Base-by-base conservation (phyloP, 2,888 invertebrate species). In the Stenolophus ochropezus region DNA sequence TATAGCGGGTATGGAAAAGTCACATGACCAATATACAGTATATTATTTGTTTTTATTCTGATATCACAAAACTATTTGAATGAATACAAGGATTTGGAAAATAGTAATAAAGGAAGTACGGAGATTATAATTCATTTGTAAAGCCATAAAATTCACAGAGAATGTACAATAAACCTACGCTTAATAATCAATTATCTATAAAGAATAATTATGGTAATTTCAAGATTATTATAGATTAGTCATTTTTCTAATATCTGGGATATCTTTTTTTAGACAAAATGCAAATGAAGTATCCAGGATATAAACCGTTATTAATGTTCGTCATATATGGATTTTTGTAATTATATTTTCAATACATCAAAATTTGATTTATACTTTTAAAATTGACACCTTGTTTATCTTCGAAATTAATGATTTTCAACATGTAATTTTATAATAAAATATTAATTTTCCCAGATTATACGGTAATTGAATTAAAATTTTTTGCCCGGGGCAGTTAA, bases 191-290 rank as follows among this genome's bases (percentile, higher is more conserved):
- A 80, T 80, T 73, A 73, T 16, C 69, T 42, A 21, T 80, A 80
- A 80, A 73, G 71, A 73, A 80, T 80, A 73, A 73, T 80, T 80
- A 80, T 80, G 80, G 73, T 80, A 80, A 80, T 80, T 73, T 42
- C 58, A 56, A 56, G 58, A 73, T 73, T 79, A 79, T 69, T n/a
- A 73, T 51, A 77, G 61, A 61, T 61, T 65, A 69, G 18, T 18
- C 18, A 69, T 33, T 69, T 69, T 69, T 69, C 23, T 69, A 27
- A 16, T 33, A 25, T 21, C 21, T 6, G 11, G n/a, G 25, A 33
- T 16, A 33, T 33, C 11, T n/a, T 27, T 27, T 14, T 27, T 69
- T 27, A 69, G 18, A 69, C 33, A 18, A 18, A 69, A 69, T 33
- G 33, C 18, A 33, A 69, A 69, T 69, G 27, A 69, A 42, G 65